Evolutionary conservation across 2,797 vertebrate species (phyloP), one percentile per base, ranked within the genome.

Genomic region (Microhierax caerulescens): DNA sequence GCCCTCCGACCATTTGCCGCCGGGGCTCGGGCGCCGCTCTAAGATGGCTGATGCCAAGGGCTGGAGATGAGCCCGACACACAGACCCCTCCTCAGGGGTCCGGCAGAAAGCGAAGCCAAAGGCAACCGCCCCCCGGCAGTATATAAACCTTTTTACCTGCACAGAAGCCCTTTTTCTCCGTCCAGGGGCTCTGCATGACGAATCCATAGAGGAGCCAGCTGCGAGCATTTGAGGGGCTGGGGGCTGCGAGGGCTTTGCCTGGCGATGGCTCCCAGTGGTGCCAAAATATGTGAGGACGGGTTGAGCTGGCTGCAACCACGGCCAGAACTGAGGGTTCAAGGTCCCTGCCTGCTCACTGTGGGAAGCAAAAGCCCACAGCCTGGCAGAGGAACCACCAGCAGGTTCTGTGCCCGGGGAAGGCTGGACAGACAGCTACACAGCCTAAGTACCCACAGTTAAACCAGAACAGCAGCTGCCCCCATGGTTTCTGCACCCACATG

Each of bases 1-100:
- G 13, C 37, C 8, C 59, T 54, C 69, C 86, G 24, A 30, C 95
- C 94, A 90, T 94, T 95, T 92, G 68, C 85, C 47, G 59, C 4
- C 15, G 21, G 51, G 65, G 10, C 8, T 7, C 37, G 22, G 7
- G 10, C 3, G 7, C 8, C 45, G 53, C 70, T 63, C 56, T 41
- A 96, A 97, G 86, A 97, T 97, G 96, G 96, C 95, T 91, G 96
- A 63, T 64, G 50, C 28, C 17, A 37, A 12, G 8, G 20, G 83
- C 39, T 9, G 5, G 15, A 15, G 41, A 21, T 11, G 8, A 22
- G 27, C 28, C 34, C 1, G 37, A 23, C 20, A 11, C 28, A 7
- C 39, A 2, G 2, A 4, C 13, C 20, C 34, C 13, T 5, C 24
- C 8, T 3, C 28, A 0, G 25, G 16, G 2, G 22, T 20, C 28